These are phyloP conservation scores for Amia ocellicauda DNA, from an alignment of 2,113 vertebrate species.

Conservation along the genomic window DNA sequence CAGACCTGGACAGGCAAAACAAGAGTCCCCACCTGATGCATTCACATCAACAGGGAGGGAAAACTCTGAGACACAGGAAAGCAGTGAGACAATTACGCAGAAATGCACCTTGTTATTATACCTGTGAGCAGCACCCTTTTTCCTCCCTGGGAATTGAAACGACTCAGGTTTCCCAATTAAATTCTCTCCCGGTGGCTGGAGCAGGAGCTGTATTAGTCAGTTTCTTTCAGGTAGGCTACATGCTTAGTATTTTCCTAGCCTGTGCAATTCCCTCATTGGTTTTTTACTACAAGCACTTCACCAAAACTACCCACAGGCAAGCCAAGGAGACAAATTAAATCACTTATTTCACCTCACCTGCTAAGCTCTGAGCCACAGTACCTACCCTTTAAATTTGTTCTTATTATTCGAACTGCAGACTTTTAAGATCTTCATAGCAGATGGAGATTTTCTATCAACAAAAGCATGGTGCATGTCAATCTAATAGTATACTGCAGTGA, in stretches of 20 bases:
- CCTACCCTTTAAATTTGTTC: too few relatives aligned
- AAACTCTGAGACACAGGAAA: too few relatives aligned
- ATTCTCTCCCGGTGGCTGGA: neutral
- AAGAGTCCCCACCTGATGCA: too few relatives aligned
- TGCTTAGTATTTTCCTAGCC: neutral
- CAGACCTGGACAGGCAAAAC: neutral
- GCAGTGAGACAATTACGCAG: neutral
- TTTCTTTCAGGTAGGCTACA: neutral
- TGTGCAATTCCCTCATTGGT: neutral
- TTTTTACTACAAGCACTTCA: slow-evolving; percentile 2
- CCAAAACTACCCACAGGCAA: slow-evolving; percentile 5
- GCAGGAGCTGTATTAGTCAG: slow-evolving; percentile 9
- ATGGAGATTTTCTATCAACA: too few relatives aligned
- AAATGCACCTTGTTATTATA: slow-evolving; percentile 1
- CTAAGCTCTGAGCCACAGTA: too few relatives aligned
- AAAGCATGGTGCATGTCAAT: too few relatives aligned
- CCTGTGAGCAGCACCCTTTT: neutral
- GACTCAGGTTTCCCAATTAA: neutral
- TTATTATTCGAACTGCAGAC: too few relatives aligned
- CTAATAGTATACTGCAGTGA: too few relatives aligned
- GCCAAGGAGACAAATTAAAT: neutral
- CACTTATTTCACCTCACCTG: too few relatives aligned
- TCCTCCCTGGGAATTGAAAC: neutral
- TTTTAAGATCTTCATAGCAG: too few relatives aligned
- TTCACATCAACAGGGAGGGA: neutral